phyloP scores from a whole-genome alignment of 2,797 vertebrate species.

The Leptodactylus fallax region DNA sequence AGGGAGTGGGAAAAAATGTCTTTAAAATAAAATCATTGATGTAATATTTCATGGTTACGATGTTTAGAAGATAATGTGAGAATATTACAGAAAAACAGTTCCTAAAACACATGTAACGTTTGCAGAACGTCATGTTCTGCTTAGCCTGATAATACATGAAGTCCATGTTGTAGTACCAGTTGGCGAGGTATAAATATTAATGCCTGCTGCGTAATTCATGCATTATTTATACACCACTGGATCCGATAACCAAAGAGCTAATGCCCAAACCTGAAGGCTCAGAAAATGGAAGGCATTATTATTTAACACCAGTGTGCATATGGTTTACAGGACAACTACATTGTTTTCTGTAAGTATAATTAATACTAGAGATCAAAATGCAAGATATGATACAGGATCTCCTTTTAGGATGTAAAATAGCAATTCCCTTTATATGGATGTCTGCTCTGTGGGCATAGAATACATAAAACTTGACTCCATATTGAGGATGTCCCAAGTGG shows the following conservation, averaged over 20 bases:
- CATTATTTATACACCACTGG: not conserved
- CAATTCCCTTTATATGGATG: not conserved
- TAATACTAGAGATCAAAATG: too few relatives aligned
- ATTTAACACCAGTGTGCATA: not conserved
- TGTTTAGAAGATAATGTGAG: not conserved
- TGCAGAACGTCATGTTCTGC: not conserved
- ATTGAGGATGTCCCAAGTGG: too few relatives aligned
- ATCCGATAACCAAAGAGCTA: not conserved
- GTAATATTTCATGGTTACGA: not conserved
- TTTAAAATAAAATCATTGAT: too few relatives aligned
- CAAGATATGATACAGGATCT: not conserved
- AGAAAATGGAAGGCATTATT: not conserved
- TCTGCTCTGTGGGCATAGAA: too few relatives aligned
- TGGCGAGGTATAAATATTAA: not conserved
- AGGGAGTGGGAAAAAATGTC: too few relatives aligned
- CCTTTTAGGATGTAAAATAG: not conserved
- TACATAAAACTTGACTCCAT: too few relatives aligned
- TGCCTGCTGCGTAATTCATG: conserved; percentile 4
- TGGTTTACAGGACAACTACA: not conserved
- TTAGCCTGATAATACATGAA: not conserved
- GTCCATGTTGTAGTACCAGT: not conserved
- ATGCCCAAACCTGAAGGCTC: not conserved
- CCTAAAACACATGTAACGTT: not conserved
- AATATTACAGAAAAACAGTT: not conserved
- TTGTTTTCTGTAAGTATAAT: not conserved